phyloP scores from a whole-genome alignment of 2,888 invertebrate species.

The Ophion costatus region DNA sequence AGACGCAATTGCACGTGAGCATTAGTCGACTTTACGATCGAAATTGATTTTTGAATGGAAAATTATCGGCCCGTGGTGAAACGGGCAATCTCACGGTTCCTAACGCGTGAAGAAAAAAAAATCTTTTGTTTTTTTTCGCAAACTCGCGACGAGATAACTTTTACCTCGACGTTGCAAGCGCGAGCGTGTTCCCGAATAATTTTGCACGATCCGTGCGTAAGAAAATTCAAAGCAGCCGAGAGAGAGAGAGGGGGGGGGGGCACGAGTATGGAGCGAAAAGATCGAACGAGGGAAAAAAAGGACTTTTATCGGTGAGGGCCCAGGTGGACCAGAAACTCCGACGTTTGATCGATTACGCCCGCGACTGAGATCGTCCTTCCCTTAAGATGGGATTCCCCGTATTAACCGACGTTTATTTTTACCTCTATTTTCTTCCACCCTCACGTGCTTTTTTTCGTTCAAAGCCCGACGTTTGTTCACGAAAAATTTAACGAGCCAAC shows the following conservation, averaged over 20 bases:
- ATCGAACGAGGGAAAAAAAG: conserved; percentile 17
- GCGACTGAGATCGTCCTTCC: conserved; percentile 1
- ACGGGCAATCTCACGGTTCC: not conserved
- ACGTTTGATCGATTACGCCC: conserved; percentile 56
- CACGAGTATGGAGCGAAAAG: conserved; percentile 14
- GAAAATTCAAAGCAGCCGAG: conserved; percentile 34
- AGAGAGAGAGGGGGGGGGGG: not conserved
- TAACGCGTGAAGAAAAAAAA: not conserved
- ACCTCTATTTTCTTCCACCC: conserved; percentile 2
- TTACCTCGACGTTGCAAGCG: not conserved
- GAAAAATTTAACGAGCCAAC: conserved; percentile 22
- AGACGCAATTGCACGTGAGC: not conserved
- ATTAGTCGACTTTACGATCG: not conserved
- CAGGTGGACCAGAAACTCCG: conserved; percentile 51
- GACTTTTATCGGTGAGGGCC: conserved; percentile 41
- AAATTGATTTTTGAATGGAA: not conserved
- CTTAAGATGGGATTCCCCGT: conserved; percentile 12
- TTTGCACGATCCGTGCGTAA: not conserved
- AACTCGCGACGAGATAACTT: not conserved
- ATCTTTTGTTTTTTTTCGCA: not conserved
- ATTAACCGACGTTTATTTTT: conserved; percentile 31
- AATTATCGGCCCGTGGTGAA: not conserved
- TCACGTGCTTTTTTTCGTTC: conserved; percentile 12
- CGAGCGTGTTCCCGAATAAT: conserved; percentile 49
- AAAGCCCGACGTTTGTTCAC: conserved; percentile 2